These are phyloP conservation scores for Poeciliopsis gracilis DNA, from an alignment of 2,797 vertebrate species.

Conservation along the genomic window DNA sequence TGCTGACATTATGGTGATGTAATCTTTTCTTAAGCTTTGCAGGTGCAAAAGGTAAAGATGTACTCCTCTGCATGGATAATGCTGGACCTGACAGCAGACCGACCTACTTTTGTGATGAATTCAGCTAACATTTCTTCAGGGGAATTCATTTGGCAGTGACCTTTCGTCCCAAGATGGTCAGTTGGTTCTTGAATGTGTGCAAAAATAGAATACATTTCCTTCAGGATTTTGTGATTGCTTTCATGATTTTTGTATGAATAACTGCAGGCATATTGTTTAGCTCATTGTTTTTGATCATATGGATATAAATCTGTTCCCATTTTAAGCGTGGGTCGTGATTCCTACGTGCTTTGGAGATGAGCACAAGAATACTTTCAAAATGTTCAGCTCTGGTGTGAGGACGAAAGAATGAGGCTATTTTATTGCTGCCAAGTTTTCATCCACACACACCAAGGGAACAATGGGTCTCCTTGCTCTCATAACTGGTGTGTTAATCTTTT, in stretches of 20 bases:
- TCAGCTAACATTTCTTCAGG: not conserved
- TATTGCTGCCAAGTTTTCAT: constrained; percentile 1
- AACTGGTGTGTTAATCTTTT: not conserved
- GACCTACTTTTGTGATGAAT: not conserved
- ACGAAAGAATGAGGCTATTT: not conserved
- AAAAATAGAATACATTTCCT: not conserved
- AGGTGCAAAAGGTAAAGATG: not conserved
- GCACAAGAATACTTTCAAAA: not conserved
- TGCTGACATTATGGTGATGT: not conserved
- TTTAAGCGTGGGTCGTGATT: not conserved
- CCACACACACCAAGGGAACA: not conserved
- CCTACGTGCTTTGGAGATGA: constrained; percentile 1
- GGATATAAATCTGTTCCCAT: not conserved
- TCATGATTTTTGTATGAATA: not conserved
- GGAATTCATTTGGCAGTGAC: not conserved
- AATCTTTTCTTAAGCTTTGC: not conserved
- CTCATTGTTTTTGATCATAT: not conserved
- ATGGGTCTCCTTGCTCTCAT: not conserved
- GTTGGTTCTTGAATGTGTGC: not conserved
- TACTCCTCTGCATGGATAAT: not conserved
- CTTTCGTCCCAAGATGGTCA: not conserved
- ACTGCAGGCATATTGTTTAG: not conserved
- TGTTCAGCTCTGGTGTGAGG: not conserved
- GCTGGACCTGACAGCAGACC: not conserved
- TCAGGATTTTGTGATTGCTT: not conserved